phyloP scores from a whole-genome alignment of 2,888 invertebrate genomes.

The Ophion ventricosus region DNA sequence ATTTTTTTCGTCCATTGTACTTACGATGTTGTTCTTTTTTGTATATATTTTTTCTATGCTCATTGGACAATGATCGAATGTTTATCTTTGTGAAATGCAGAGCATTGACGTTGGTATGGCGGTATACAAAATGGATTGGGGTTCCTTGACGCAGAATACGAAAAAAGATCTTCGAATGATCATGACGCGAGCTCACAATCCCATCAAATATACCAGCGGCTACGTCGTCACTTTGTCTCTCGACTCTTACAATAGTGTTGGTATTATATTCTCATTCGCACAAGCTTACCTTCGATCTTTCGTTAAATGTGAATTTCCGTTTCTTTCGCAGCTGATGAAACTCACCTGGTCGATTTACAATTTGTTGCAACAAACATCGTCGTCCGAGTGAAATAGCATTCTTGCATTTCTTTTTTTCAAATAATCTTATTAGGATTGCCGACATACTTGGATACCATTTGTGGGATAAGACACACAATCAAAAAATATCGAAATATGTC shows the following conservation, averaged over 20 bases:
- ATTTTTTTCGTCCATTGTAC: neutral
- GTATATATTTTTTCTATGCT: too few species aligned
- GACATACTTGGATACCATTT: too few species aligned
- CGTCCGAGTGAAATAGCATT: neutral
- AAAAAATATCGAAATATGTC: too few species aligned
- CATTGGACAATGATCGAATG: neutral
- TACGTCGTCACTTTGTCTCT: conserved; percentile 73
- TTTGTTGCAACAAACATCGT: conserved; percentile 67
- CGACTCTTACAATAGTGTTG: conserved; percentile 73
- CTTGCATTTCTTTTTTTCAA: too few species aligned
- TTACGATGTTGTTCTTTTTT: conserved; percentile 7
- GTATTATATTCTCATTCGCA: neutral
- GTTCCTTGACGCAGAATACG: conserved; percentile 57
- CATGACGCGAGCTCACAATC: conserved; percentile 70
- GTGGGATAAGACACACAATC: too few species aligned
- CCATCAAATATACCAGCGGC: conserved; percentile 71
- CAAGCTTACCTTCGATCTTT: neutral
- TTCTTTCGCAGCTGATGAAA: conserved; percentile 69
- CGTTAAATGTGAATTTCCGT: neutral
- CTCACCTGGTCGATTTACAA: conserved; percentile 71
- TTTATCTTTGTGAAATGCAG: neutral
- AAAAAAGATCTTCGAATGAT: conserved; percentile 70
- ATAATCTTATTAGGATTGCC: too few species aligned
- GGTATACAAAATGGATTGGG: conserved; percentile 73
- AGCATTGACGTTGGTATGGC: conserved; percentile 66